Conservation (phyloP, 2,888 invertebrate species). For the Helicoverpa assulta region DNA sequence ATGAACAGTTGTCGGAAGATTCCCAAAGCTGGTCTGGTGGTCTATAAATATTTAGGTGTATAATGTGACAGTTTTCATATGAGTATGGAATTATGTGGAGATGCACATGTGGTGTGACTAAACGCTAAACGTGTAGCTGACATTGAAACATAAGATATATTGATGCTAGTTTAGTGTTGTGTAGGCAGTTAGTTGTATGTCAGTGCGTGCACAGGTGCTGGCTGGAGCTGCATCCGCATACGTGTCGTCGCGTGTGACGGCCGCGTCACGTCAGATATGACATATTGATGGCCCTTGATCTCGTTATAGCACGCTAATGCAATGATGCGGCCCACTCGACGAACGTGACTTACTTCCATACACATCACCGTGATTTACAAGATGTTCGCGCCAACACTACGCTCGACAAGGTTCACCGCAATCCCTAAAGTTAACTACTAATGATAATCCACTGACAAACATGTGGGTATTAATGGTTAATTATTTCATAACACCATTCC, state of each 20-base stretch:
- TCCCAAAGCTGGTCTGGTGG: conserved; percentile 58
- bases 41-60: conserved; percentile 40
- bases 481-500: conserved; percentile 22
- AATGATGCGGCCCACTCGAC: conserved; percentile 50
- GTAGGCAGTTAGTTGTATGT: conserved; percentile 68
- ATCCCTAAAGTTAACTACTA: conserved; percentile 32
- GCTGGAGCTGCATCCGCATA: conserved; percentile 62
- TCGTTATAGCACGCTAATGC: conserved; percentile 63
- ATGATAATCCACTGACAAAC: conserved; percentile 27
- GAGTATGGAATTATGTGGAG: conserved; percentile 38
- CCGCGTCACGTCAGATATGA: conserved; percentile 56
- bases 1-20: conserved; percentile 47
- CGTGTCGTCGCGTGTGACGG: conserved; percentile 59
- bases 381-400: conserved; percentile 49
- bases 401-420: conserved; percentile 33
- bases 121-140: conserved; percentile 64
- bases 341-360: conserved; percentile 42
- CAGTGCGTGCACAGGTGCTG: conserved; percentile 70
- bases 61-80: conserved; percentile 39
- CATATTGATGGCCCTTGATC: conserved; percentile 66
- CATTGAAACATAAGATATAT: conserved; percentile 75
- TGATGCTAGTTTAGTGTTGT: conserved; percentile 67
- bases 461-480: conserved; percentile 7
- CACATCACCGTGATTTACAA: conserved; percentile 57
- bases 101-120: conserved; percentile 50